These are phyloP conservation scores for Elephas maximus DNA, from an alignment of 2,113 vertebrate species.

Conservation along the genomic window DNA sequence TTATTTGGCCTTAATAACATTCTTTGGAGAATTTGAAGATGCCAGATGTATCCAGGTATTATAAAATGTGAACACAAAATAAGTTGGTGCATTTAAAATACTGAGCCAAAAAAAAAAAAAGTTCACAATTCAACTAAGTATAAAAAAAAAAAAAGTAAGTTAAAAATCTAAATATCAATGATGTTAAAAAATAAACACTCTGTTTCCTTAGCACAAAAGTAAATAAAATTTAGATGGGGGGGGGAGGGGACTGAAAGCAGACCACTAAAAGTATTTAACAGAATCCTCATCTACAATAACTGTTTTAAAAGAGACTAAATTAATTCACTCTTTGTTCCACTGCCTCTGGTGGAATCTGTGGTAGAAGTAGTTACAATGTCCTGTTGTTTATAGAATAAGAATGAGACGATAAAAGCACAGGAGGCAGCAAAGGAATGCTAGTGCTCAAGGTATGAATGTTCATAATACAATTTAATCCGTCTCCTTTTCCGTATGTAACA, in stretches of 20 bases:
- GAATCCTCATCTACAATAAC: not conserved
- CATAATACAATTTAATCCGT: not conserved
- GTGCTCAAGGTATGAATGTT: not conserved
- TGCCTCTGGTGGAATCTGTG: not conserved
- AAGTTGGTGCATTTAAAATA: not conserved
- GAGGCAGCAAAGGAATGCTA: not conserved
- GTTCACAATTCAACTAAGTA: not conserved
- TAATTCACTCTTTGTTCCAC: constrained; percentile 50
- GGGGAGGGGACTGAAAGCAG: not conserved
- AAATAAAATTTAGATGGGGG: not conserved
- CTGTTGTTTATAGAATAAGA: constrained; percentile 49
- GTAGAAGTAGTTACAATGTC: not conserved
- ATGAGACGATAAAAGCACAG: constrained; percentile 5
- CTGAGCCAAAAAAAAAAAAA: not conserved
- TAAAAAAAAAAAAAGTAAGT: not conserved
- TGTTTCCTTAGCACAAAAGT: constrained; percentile 29
- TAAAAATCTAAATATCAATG: constrained; percentile 65
- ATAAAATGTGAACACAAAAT: constrained; percentile 52
- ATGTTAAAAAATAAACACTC: constrained; percentile 14
- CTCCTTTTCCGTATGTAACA: not conserved
- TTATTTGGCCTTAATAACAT: constrained; percentile 3
- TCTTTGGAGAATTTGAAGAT: not conserved
- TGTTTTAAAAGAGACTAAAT: constrained; percentile 39
- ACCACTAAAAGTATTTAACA: constrained; percentile 39
- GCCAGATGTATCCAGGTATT: not conserved